These are phyloP conservation scores for Perca schrenkii DNA, from an alignment of 2,113 vertebrate genomes.

Conservation along the genomic window DNA sequence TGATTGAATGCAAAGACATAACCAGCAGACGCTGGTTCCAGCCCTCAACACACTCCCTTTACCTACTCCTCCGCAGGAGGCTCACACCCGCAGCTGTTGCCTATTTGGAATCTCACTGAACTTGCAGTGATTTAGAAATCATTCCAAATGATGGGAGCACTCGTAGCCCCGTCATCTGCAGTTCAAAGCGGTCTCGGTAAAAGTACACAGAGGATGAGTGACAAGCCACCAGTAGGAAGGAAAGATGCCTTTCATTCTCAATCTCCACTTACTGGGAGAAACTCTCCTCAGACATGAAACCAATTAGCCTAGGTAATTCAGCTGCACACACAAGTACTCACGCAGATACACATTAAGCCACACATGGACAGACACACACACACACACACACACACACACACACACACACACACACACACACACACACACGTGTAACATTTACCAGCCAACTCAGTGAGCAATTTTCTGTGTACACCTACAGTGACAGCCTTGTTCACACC, in stretches of 20 bases:
- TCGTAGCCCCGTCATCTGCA: constrained; percentile 29
- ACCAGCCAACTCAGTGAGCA: constrained; percentile 54
- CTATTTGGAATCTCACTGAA: constrained; percentile 34
- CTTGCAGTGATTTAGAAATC: constrained; percentile 56
- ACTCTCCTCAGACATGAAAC: constrained; percentile 62
- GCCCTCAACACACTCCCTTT: constrained; percentile 20
- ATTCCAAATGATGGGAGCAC: constrained; percentile 55
- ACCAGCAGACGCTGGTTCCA: constrained; percentile 37
- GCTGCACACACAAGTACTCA: constrained; percentile 13
- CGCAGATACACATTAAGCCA: constrained; percentile 17
- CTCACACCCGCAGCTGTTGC: constrained; percentile 36
- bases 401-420: background rate
- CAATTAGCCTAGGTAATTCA: constrained; percentile 67
- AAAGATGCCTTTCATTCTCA: constrained; percentile 60
- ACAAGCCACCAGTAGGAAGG: constrained; percentile 39
- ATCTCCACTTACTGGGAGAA: constrained; percentile 49
- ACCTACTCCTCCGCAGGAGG: constrained; percentile 19
- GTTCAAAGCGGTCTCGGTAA: constrained; percentile 42
- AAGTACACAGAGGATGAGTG: constrained; percentile 52
- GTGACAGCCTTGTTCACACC: constrained; percentile 77
- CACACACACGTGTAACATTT: background rate
- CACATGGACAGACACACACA: constrained; percentile 4
- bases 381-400: constrained; percentile 4
- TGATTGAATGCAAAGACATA: constrained; percentile 46
- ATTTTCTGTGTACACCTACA: constrained; percentile 69